Base-by-base conservation (phyloP, 2,888 invertebrate species). In the Lepas anatifera region DNA sequence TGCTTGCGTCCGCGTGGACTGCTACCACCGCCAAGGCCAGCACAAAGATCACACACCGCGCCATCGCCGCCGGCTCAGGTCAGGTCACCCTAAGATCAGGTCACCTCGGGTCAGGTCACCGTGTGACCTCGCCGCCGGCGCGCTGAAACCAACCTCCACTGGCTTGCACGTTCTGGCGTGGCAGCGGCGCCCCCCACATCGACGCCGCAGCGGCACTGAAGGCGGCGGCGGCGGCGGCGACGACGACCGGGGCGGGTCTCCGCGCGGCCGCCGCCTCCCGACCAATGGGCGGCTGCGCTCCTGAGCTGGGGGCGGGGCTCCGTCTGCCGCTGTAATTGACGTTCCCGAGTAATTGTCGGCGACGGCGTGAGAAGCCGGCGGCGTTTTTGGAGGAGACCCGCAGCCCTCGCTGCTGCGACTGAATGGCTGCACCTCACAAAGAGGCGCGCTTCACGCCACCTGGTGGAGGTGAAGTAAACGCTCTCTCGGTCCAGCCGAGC, bases 191-290 rank as follows among this genome's bases (percentile, higher is more conserved):
- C 32, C 32, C 58, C 32, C 11, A 18, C 58, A 32, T 32, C 29
- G 22, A 58, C 58, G 58, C 32, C 10, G 58, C 18, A 58, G 58
- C 22, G n/a, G 18, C 58, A 58, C 58, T 58, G 58, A 16, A 29
- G 58, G 22, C 58, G 58, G 58, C 58, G 32, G 58, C 58, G 32
- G 58, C 58, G 58, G 58, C 58, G 58, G 52, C 58, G 32, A 4
- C 18, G 32, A 18, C 29, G 32, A 7, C 18, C 16, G 29, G 32
- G 58, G 58, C 25, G 29, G 29, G 58, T 18, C 29, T 22, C 7
- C 18, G 11, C 32, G 22, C 13, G 32, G 18, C 58, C 18, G 58
- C 13, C 58, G 18, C 25, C 18, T 6, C 13, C 13, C 58, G 7
- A 13, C 58, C 58, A 58, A 58, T 58, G 32, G 22, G 58, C 58